Base-by-base conservation (phyloP, 2,113 vertebrate species). In the Galeopterus variegatus region DNA sequence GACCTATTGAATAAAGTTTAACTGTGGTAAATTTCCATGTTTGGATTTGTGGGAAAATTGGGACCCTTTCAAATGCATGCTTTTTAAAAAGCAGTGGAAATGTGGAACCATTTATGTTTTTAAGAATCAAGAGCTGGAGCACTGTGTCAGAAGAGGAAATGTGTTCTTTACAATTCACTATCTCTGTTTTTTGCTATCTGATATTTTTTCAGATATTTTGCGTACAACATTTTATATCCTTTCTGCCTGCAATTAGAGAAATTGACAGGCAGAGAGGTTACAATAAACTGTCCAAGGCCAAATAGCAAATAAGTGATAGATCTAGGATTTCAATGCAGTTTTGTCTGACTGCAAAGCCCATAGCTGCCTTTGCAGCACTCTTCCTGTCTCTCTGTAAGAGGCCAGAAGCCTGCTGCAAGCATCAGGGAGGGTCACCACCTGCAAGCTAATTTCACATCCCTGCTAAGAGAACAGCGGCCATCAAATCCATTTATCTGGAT, bases 111-210 rank as follows among this genome's bases (percentile, higher is more conserved):
- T 62, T 28, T 48, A 31, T 18, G 36, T 36, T 60, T 87, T 52
- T n/a, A 36, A 83, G 23, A 77, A 56, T 56, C 41, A 64, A 77
- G 41, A 60, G 41, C 31, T 3, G 41, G 67, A 58, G n/a, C 8
- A 56, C n/a, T 28, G 33, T 33, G 26, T 56, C 89, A 52, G 69
- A 86, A 69, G n/a, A 64, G 58, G n/a, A 92, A 50, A 56, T 21
- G 1, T 19, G 52, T 64, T 58, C 17, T 54, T 64, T n/a, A 3
- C 7, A 0, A 56, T 8, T n/a, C 36, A 5, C 17, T 58, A 0
- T 36, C 50, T 76, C 41, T n/a, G 6, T 19, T 28, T 75, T 86
- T 48, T 65, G 56, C 24, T 64, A 54, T 33, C 24, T 1, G 0
- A 60, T 52, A 5, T 64, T 84, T 84, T 64, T 64, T 33, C 48